These are phyloP conservation scores for Zoanthus sansibaricus DNA, from an alignment of 92 coral and sea anemone genomes.

Conservation along the genomic window DNA sequence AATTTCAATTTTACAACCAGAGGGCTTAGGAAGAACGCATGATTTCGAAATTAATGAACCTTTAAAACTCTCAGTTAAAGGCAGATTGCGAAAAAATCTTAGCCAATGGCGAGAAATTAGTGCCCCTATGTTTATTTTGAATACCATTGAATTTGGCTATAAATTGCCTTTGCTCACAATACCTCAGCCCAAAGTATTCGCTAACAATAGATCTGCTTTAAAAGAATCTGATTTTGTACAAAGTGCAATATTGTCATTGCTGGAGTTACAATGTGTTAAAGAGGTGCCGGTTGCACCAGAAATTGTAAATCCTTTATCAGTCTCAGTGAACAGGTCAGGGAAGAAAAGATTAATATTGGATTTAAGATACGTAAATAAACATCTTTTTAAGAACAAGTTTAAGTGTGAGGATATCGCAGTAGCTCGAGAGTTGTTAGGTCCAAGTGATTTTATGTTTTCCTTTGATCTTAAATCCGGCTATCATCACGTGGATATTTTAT, in stretches of 20 bases:
- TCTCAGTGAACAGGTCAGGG: constrained; percentile 37
- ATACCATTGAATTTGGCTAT: not conserved
- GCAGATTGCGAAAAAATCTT: too few relatives aligned
- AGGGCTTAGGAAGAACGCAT: constrained; percentile 3
- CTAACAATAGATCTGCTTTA: constrained; percentile 33
- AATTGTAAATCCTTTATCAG: constrained; percentile 44
- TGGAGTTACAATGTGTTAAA: constrained; percentile 1
- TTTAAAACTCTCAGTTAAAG: constrained; percentile 4
- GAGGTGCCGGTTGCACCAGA: not conserved
- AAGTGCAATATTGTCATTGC: constrained; percentile 17
- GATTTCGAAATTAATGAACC: not conserved
- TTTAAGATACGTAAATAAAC: constrained; percentile 33
- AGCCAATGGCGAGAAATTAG: too few relatives aligned
- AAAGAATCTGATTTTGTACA: constrained; percentile 30
- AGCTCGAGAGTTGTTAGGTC: constrained; percentile 20
- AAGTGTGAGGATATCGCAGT: constrained; percentile 43
- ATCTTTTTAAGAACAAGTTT: constrained; percentile 40
- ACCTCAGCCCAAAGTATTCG: constrained; percentile 17
- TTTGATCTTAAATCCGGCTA: constrained; percentile 48
- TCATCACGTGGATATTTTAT: constrained; percentile 30
- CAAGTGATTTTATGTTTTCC: constrained; percentile 24
- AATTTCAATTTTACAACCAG: too few relatives aligned
- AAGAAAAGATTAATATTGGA: constrained; percentile 44
- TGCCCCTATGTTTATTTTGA: too few relatives aligned
- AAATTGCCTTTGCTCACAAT: constrained; percentile 38